phyloP scores from a whole-genome alignment of 2,113 vertebrate genomes.

The Nymphicus hollandicus region DNA sequence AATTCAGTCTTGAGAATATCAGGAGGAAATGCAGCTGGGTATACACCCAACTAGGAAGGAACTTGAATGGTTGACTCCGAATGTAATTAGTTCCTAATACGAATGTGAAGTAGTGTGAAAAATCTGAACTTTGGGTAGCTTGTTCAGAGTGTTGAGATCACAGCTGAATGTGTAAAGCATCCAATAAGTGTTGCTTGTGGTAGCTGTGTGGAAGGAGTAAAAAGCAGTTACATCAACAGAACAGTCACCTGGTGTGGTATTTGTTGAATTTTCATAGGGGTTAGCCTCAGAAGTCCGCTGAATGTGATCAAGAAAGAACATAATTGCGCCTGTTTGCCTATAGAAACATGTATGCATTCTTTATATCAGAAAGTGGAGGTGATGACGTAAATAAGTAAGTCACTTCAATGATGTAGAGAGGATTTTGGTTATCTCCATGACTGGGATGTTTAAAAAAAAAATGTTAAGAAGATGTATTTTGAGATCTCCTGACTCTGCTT shows the following conservation, averaged over 20 bases:
- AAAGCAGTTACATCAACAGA: neutral
- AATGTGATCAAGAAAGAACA: neutral
- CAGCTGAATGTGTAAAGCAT: neutral
- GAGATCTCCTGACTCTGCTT: neutral
- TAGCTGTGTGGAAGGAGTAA: neutral
- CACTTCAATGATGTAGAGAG: neutral
- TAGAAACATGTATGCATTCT: neutral
- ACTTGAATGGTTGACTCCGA: neutral
- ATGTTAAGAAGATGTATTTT: neutral
- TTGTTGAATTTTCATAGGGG: neutral
- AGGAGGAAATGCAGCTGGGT: neutral
- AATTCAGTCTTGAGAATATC: neutral
- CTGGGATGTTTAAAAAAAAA: neutral
- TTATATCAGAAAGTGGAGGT: neutral
- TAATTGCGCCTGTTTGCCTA: neutral
- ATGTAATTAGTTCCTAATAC: neutral
- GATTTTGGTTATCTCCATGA: neutral
- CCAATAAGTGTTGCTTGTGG: neutral
- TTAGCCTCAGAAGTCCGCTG: neutral
- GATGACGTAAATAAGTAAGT: neutral
- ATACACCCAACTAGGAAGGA: rapidly evolving
- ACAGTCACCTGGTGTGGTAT: neutral
- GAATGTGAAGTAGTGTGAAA: neutral
- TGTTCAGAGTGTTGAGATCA: neutral
- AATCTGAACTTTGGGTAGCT: neutral